phyloP scores from a whole-genome alignment of 2,888 invertebrate species.

The Parapristionchus giblindavisi region DNA sequence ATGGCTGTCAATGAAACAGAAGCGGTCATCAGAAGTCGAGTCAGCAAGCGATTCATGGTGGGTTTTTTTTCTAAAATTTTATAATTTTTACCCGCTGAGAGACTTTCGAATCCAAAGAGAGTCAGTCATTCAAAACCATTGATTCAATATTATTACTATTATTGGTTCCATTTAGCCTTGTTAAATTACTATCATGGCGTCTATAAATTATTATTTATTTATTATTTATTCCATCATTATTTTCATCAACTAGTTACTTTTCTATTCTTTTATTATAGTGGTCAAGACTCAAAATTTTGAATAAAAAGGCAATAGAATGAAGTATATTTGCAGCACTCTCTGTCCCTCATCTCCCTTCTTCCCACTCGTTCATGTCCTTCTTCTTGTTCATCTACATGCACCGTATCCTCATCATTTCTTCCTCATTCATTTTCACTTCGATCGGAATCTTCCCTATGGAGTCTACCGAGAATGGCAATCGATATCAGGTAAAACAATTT shows the following conservation, averaged over 20 bases:
- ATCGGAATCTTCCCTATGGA: conserved; percentile 5
- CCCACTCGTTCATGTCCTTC: conserved; percentile 24
- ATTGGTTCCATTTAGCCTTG: too few relatives aligned
- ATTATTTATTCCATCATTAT: too few relatives aligned
- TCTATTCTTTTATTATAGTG: too few relatives aligned
- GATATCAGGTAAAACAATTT: background rate
- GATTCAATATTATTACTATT: too few relatives aligned
- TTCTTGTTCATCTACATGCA: conserved; percentile 1
- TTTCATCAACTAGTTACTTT: too few relatives aligned
- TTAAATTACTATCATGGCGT: too few relatives aligned
- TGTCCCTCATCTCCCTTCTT: background rate
- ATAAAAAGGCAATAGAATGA: background rate
- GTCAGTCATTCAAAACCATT: too few relatives aligned
- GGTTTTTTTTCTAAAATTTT: background rate
- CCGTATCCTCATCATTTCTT: conserved; percentile 14
- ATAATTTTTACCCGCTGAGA: background rate
- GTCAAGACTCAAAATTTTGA: too few relatives aligned
- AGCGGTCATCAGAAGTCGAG: conserved; percentile 10
- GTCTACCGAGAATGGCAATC: conserved; percentile 4
- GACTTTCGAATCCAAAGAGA: too few relatives aligned
- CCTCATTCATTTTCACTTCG: conserved; percentile 26
- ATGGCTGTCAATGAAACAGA: conserved; percentile 29
- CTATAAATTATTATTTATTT: too few relatives aligned
- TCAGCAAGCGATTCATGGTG: background rate
- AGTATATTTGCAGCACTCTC: background rate